Evolutionary conservation across 2,797 vertebrate species (phyloP), one percentile per base, ranked within the genome.

Genomic region (Adrianichthys oophorus): DNA sequence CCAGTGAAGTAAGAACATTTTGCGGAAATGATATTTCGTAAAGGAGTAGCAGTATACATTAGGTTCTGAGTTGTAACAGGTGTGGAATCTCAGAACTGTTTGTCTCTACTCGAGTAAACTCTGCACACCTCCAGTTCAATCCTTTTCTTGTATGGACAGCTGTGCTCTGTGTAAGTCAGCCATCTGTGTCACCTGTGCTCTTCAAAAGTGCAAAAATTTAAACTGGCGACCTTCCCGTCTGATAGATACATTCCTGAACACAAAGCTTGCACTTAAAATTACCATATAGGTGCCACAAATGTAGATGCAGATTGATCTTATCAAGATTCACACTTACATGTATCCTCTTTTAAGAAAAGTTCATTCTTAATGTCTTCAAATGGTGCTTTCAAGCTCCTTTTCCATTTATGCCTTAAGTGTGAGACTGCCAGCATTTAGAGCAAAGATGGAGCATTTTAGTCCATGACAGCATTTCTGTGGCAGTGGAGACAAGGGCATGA

Each of bases 261-360:
- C 72, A 62, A 74, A 65, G 53, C 58, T 78, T 76, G 47, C 52
- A 51, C 72, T 56, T 74, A 62, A 69, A 79, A 87, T 85, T 76
- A 81, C 52, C 75, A 83, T 80, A 71, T 75, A 79, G 86, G 85
- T 80, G 55, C 59, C 43, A 42, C 75, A 72, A 70, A 82, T 80
- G 76, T 82, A 37, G 32, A 83, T 89, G 82, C 80, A 87, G 77
- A 82, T 79, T 79, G 74, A 73, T 87, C 74, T 62, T 59, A 70
- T 71, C 40, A 10, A 57, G 72, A 70, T 74, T 72, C 51, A 1
- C 10, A 12, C 32, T 37, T 60, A 62, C 18, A 76, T 75, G 66
- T 53, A 47, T 68, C 51, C 4, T 76, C 56, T 75, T 70, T 46
- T 58, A 50, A 65, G 56, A 67, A 70, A 72, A 37, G 32, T 79